Evolutionary conservation across 1,140 invertebrate species (phyloP).

Genomic region (Nasonia longicornis): DNA sequence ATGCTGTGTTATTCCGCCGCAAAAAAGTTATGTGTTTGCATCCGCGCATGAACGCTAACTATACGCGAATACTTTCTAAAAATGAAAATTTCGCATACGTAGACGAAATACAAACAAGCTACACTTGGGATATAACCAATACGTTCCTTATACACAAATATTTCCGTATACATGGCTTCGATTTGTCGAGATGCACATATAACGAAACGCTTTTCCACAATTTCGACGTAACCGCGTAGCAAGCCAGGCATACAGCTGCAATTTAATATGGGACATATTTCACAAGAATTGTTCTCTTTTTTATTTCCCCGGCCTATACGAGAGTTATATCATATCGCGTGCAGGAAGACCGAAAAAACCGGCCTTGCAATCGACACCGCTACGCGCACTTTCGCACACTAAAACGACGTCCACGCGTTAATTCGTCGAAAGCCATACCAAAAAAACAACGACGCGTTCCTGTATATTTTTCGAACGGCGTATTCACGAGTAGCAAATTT

Average conservation of each 20-base stretch:
- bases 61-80: not conserved
- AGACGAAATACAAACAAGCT: not conserved
- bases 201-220: not conserved
- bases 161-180: too few species aligned
- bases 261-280: not conserved
- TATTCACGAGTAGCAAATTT: too few species aligned
- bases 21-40: not conserved
- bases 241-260: too few species aligned
- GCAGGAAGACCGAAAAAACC: not conserved
- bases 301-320: not conserved
- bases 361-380: not conserved
- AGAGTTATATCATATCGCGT: not conserved
- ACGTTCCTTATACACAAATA: too few species aligned
- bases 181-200: not conserved
- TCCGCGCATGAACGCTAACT: not conserved
- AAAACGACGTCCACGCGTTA: not conserved
- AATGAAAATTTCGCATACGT: not conserved
- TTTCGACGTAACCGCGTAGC: not conserved
- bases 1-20: not conserved
- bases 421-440: not conserved
- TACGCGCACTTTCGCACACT: not conserved
- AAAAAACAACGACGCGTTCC: too few species aligned
- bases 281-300: not conserved
- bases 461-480: too few species aligned
- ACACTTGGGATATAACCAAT: too few species aligned